A percentile compares a stretch with the other conserved stretches of the same genome.
Evolutionary conservation across 2,888 invertebrate genomes (phyloP).

Genomic region (Monochamus alternatus): DNA sequence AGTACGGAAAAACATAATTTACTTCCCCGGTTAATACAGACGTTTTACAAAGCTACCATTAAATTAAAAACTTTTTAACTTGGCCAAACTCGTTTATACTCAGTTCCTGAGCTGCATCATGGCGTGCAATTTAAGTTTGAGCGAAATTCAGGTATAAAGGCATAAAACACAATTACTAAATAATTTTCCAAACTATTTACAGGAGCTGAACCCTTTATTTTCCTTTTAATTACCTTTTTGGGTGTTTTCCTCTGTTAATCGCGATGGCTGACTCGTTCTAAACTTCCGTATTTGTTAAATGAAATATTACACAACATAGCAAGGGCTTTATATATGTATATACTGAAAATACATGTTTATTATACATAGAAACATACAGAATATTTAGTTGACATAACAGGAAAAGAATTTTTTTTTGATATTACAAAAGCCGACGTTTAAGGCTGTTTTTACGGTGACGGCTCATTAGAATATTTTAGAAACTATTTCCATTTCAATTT

Average conservation of each 20-base stretch:
- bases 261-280: not conserved
- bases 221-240: not conserved
- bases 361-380: no score
- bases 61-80: not conserved
- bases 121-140: not conserved
- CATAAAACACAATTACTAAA: conserved; percentile 7
- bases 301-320: no score
- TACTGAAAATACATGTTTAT: no score
- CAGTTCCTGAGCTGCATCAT: not conserved
- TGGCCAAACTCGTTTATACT: not conserved
- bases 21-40: not conserved
- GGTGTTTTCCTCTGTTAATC: not conserved
- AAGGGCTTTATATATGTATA: no score
- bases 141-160: not conserved
- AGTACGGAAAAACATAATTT: not conserved
- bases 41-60: not conserved
- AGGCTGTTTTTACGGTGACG: no score
- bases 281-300: not conserved
- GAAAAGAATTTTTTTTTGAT: no score
- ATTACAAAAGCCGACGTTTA: no score
- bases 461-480: no score
- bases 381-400: no score
- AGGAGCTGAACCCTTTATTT: not conserved
- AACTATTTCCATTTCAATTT: no score
- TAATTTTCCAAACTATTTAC: conserved; percentile 10